Evolutionary conservation across 2,888 invertebrate species (phyloP).

Genomic region (Drosophila mayaguana): DNA sequence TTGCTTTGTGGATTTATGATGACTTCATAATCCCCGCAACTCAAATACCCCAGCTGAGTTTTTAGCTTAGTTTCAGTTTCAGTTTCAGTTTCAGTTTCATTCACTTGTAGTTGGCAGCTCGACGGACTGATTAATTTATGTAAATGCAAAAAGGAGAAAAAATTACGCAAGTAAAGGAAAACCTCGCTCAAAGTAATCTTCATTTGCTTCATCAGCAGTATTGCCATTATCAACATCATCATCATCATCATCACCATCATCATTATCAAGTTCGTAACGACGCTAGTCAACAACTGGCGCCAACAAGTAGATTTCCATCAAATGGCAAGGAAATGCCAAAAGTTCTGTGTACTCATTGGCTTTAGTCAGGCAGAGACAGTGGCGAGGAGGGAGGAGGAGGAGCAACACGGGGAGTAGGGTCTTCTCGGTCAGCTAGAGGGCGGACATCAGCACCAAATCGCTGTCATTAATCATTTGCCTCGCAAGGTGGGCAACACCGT

Average conservation of each 20-base stretch:
- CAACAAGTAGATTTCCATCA: slow-evolving; percentile 77
- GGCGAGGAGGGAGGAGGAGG: too few relatives aligned
- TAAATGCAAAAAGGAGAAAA: slow-evolving; percentile 37
- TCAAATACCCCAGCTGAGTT: background rate
- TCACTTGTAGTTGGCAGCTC: slow-evolving; percentile 2
- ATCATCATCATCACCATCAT: slow-evolving; percentile 23
- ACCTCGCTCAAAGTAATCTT: slow-evolving; percentile 56
- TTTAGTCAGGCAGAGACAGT: background rate
- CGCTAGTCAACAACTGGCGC: slow-evolving; percentile 62
- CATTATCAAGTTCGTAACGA: slow-evolving; percentile 7
- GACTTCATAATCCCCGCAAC: slow-evolving; percentile 15
- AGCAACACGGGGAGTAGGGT: background rate
- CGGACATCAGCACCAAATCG: slow-evolving; percentile 58
- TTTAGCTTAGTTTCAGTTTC: slow-evolving; percentile 15
- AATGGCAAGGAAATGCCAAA: slow-evolving; percentile 43
- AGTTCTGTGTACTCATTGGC: slow-evolving; percentile 15
- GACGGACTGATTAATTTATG: slow-evolving; percentile 63
- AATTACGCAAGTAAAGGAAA: background rate
- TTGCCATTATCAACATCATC: slow-evolving; percentile 13
- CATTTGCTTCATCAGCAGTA: slow-evolving; percentile 37
- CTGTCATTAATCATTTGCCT: slow-evolving; percentile 79
- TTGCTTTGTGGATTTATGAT: slow-evolving; percentile 54
- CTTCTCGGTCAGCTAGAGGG: background rate
- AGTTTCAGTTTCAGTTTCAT: slow-evolving; percentile 17
- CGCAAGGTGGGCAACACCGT: slow-evolving; percentile 69